Conservation (phyloP, 2,888 invertebrate genomes). For the Caenorhabditis macrosperma region DNA sequence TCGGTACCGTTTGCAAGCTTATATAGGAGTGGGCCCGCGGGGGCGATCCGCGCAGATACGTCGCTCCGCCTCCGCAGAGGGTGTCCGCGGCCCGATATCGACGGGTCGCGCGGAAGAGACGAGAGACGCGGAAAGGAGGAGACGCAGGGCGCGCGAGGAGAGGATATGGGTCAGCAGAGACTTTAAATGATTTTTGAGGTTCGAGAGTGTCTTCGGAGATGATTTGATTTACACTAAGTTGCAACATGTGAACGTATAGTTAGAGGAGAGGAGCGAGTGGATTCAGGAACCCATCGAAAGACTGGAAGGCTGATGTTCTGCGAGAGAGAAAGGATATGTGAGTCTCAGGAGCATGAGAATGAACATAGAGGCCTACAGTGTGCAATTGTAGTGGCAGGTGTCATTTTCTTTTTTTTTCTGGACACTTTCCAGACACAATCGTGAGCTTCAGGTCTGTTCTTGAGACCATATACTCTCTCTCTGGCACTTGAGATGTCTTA, state of each 20-base stretch:
- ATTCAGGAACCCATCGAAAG: too few species aligned
- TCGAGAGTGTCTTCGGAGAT: constrained; percentile 12
- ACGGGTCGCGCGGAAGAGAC: constrained; percentile 37
- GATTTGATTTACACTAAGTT: neutral
- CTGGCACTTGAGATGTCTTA: too few species aligned
- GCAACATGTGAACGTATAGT: neutral
- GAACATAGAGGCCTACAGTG: too few species aligned
- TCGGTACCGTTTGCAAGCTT: constrained; percentile 14
- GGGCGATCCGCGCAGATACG: constrained; percentile 33
- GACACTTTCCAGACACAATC: too few species aligned
- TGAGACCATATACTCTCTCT: too few species aligned
- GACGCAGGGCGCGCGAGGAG: constrained; percentile 16
- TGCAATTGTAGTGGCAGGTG: too few species aligned
- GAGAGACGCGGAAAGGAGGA: constrained; percentile 41
- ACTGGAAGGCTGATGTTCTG: too few species aligned
- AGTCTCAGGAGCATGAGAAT: too few species aligned
- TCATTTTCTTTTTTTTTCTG: too few species aligned
- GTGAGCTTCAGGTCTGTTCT: too few species aligned
- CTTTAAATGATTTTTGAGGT: constrained; percentile 50
- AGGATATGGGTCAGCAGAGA: constrained; percentile 52
- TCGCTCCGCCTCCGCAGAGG: constrained; percentile 40
- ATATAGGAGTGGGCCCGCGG: constrained; percentile 7
- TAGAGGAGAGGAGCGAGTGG: neutral
- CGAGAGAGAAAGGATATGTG: too few species aligned
- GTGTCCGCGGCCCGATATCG: constrained; percentile 43